Evolutionary conservation across 64 coral and sea anemone species (phyloP).

Genomic region (Actinia equina): DNA sequence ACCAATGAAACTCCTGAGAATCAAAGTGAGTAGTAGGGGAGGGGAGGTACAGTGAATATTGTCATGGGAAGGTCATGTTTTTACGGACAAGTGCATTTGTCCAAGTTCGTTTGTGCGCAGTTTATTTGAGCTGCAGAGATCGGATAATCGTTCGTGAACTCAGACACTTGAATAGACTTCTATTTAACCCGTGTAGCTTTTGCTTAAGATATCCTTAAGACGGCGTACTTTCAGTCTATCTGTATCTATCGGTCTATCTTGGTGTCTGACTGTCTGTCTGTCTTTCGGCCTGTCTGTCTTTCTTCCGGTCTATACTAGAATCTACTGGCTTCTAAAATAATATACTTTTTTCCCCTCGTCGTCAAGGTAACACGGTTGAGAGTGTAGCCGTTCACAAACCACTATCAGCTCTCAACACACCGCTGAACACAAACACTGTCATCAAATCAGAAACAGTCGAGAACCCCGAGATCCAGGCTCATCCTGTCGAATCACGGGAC

Average conservation of each 20-base stretch:
- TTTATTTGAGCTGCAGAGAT: neutral
- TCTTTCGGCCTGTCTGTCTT: neutral
- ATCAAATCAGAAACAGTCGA: neutral
- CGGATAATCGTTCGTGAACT: too few relatives aligned
- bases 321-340: neutral
- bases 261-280: too few relatives aligned
- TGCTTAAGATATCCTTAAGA: too few relatives aligned
- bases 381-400: neutral
- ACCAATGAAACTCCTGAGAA: neutral
- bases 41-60: neutral
- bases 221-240: too few relatives aligned
- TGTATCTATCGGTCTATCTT: too few relatives aligned
- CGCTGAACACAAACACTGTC: constrained; percentile 10
- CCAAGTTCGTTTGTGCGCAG: too few relatives aligned
- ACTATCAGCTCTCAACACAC: constrained; percentile 10
- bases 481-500: neutral
- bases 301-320: too few relatives aligned
- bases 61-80: neutral
- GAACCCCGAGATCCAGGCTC: neutral
- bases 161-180: too few relatives aligned
- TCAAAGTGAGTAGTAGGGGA: neutral
- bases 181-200: too few relatives aligned
- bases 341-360: neutral
- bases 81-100: too few relatives aligned
- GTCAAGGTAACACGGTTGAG: neutral